Evolutionary conservation across 64 coral and sea anemone species (phyloP).

Genomic region (Pachyseris speciosa): DNA sequence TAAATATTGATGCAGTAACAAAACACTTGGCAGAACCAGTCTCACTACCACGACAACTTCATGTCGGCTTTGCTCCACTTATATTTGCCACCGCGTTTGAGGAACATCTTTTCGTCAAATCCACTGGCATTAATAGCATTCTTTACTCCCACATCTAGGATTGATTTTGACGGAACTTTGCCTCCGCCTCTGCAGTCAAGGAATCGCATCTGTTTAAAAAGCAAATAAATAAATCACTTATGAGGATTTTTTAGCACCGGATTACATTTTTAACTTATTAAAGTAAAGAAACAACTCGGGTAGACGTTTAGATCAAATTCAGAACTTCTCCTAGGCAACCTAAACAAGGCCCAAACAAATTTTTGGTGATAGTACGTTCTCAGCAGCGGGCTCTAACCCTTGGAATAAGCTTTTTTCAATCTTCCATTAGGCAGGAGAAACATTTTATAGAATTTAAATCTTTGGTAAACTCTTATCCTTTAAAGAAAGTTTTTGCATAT

Average conservation of each 20-base stretch:
- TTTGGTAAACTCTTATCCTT: too few species aligned
- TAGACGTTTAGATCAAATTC: too few species aligned
- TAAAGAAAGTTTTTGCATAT: too few species aligned
- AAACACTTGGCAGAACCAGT: not conserved
- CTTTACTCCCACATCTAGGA: conserved; percentile 89
- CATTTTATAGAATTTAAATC: too few species aligned
- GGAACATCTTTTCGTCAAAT: conserved; percentile 93
- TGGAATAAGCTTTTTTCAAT: too few species aligned
- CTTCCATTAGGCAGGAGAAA: too few species aligned
- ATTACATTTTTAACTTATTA: not conserved
- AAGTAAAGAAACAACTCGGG: too few species aligned
- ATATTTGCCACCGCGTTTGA: conserved; percentile 85
- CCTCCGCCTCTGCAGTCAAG: conserved; percentile 72
- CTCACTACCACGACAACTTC: conserved; percentile 76
- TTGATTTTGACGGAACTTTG: conserved; percentile 78
- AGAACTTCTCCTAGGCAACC: too few species aligned
- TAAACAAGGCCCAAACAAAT: too few species aligned
- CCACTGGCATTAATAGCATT: conserved; percentile 79
- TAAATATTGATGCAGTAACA: not conserved
- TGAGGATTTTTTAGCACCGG: too few species aligned
- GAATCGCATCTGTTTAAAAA: conserved; percentile 83
- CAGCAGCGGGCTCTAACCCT: too few species aligned
- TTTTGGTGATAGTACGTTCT: too few species aligned
- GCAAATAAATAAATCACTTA: not conserved
- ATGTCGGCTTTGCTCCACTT: conserved; percentile 90